Base-by-base conservation (phyloP, 2,888 invertebrate species). In the Luperina nickerlii region DNA sequence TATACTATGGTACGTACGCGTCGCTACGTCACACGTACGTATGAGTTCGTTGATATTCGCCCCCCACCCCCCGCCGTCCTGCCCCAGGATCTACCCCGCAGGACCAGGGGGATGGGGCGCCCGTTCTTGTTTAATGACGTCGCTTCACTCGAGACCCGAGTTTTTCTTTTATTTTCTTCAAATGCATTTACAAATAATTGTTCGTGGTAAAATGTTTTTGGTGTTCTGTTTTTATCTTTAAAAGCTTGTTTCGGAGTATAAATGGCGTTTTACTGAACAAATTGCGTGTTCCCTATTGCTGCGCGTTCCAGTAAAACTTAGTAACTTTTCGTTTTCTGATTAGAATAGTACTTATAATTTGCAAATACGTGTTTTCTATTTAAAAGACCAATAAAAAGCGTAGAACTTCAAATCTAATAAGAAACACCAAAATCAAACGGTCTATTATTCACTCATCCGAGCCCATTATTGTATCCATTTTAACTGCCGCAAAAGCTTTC, bases 21-120 rank as follows among this genome's bases (percentile, higher is more conserved):
- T 93, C 92, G 92, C 90, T 92, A 94, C 95, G 94, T 94, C 95
- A 95, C 94, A 94, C 95, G 94, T 94, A 94, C 94, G 92, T 95
- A 95, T 94, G 96, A 95, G 96, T 96, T 96, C 96, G 96, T 96
- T 96, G 96, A 96, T 96, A 95, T 95, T 94, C 95, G 91, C 95
- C 90, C 89, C 84, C 89, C 94, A 83, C 91, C 94, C 93, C 92
- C 89, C 84, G 87, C 85, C 88, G 87, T 88, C 87, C 88, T 79
- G 81, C 87, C 84, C 87, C 92, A 92, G 94, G 94, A 94, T 92
- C 90, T 92, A 91, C 94, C 94, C 92, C 93, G 92, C 92, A 94
- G 94, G 93, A 94, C 88, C 89, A 92, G 91, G 92, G 92, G 91
- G 92, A 91, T 91, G 91, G 92, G 93, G 92, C 90, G 91, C 91